A percentile compares a stretch with the other conserved stretches of the same genome.
Conservation (phyloP, 2,888 invertebrate species). For the Tachystola acroxantha region DNA sequence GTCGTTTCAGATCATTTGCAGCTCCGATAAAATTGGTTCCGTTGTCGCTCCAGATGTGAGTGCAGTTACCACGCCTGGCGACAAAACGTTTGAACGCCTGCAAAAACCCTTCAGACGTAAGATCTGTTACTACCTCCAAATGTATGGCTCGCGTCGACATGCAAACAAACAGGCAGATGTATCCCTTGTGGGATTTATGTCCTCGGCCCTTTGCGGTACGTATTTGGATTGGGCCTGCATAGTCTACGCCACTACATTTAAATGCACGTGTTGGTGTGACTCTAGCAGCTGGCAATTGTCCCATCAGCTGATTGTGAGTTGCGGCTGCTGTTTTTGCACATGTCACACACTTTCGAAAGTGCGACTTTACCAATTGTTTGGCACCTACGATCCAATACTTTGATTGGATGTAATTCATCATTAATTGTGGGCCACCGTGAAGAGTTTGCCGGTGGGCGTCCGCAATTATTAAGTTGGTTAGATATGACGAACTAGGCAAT, state of each 20-base stretch:
- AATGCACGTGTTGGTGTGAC: constrained; percentile 5
- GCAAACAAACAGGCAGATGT: background rate
- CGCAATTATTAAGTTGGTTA: constrained; percentile 14
- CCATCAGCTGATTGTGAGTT: background rate
- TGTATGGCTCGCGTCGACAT: constrained; percentile 5
- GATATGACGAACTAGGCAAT: constrained; percentile 10
- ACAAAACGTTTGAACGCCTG: constrained; percentile 8
- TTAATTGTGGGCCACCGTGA: constrained; percentile 24
- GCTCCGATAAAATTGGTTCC: constrained; percentile 17
- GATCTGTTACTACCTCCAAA: constrained; percentile 4
- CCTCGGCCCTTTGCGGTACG: constrained; percentile 11
- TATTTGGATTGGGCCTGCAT: constrained; percentile 9
- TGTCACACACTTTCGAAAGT: constrained; percentile 2
- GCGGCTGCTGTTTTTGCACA: constrained; percentile 2
- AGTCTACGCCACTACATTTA: constrained; percentile 5
- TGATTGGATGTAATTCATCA: constrained; percentile 16
- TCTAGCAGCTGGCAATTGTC: background rate
- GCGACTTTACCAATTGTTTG: background rate
- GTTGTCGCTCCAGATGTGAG: constrained; percentile 13
- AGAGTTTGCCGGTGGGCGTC: constrained; percentile 1
- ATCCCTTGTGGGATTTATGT: constrained; percentile 5
- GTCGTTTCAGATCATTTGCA: constrained; percentile 6
- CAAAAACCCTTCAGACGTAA: constrained; percentile 4
- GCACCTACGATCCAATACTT: constrained; percentile 20
- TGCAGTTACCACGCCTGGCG: constrained; percentile 3